Evolutionary conservation across 92 coral and sea anemone genomes (phyloP), one percentile per base, ranked within the genome.

Genomic region (Porites lobata): DNA sequence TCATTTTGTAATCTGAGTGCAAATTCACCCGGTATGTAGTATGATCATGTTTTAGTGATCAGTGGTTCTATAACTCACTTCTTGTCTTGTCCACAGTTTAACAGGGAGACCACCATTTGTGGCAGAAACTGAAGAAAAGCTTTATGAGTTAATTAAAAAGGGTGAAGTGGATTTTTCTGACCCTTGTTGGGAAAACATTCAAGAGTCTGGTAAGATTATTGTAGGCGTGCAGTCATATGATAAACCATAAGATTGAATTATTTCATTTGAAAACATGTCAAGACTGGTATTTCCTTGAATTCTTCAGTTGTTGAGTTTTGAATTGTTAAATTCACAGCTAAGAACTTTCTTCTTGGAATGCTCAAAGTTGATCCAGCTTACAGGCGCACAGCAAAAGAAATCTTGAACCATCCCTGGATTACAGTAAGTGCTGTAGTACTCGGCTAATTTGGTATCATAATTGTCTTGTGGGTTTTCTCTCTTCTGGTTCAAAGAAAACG

Each of bases 311-410:
- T 77, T 11, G 5, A 22, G 56, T 77, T 20, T 71, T 13, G 66
- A 20, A 68, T 80, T 66, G 10, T 52, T 17, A 14, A 82, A 13
- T 38, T 67, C 51, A 24, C 89, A 96, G 99, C 99, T 73, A 96
- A 95, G 83, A 96, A 96, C 82, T 94, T 96, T 69, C 81, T 96
- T 66, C 98, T 95, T 79, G 99, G 99, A 59, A 97, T 97, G 99
- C 91, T 97, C 21, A 96, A 97, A 80, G 98, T 96, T 65, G 99
- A 96, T 93, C 99, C 99, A 79, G 99, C 99, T 2, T 94, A 96
- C 82, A 89, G 99, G 50, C 88, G 93, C 50, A 96, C 99, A 20
- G 99, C 99, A 22, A 96, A 95, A 74, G 99, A 96, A 73, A 89
- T 96, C 50, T 83, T 95, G 57, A 94, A 90, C 81, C 98, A 96